Evolutionary conservation across 1,140 invertebrate species (phyloP), one percentile per base, ranked within the genome.

Genomic region (Hyphantria cunea): DNA sequence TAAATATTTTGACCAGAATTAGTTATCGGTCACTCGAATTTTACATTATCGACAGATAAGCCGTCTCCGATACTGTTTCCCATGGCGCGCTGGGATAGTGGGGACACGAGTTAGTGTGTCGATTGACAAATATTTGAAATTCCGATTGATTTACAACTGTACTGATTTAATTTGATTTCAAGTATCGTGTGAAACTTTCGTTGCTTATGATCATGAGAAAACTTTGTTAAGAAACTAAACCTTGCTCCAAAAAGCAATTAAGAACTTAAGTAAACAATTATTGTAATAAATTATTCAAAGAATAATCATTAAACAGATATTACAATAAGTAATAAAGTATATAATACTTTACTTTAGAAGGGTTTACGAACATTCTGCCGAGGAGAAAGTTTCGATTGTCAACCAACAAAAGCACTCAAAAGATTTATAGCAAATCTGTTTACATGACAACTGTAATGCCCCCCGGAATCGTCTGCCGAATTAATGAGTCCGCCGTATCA

Each of bases 401-500:
- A 17, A 3, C 15, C 37, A 25, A 60, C 56, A 60, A 60, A 33
- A 51, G 56, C 56, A 41, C 39, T 44, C 48, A 9, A 44, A 67
- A 64, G 45, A 70, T 53, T 70, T 66, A 59, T 66, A 44, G 60
- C 60, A 66, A 72, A 66, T 72, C 72, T 71, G 62, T 70, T 70
- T 64, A 74, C 68, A 74, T 67, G 72, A 74, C 72, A 70, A 64
- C 65, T 64, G 62, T 67, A 70, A 67, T 68, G 48, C 64, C 54
- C 50, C 31, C 37, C 13, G 48, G 31, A 68, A 48, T 47, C 48
- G 52, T 54, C 55, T 55, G 66, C 51, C 34, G 70, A 66, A 74
- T 80, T 81, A 80, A 84, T 79, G 78, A 80, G 74, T 53, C 66
- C 66, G 66, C 70, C 69, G 72, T 88, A 81, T 81, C 82, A 77